Percentiles rank a stretch among this genome's conserved stretches.
These are phyloP conservation scores for Glomeris marginata DNA, from an alignment of 2,888 invertebrate genomes.

Conservation along the genomic window DNA sequence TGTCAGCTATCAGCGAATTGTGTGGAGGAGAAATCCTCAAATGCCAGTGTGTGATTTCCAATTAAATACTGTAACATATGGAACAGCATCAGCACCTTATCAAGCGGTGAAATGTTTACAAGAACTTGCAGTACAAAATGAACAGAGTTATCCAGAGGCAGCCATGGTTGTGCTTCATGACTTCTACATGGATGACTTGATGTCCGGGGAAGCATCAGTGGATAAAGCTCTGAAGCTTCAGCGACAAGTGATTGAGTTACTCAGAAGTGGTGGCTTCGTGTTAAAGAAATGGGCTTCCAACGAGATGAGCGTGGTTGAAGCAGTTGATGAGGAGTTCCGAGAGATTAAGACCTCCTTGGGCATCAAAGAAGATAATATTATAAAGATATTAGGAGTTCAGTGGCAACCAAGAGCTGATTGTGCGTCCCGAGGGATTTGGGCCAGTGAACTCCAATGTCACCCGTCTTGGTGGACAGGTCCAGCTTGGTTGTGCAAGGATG, in stretches of 20 bases:
- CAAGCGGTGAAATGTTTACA: constrained; percentile 18
- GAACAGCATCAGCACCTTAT: constrained; percentile 18
- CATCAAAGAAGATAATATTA: constrained; percentile 4
- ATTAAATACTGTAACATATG: constrained; percentile 20
- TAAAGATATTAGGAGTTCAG: constrained; percentile 9
- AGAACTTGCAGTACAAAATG: constrained; percentile 18
- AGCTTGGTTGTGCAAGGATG: constrained; percentile 3
- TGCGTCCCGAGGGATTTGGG: constrained; percentile 17
- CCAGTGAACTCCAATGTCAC: constrained; percentile 10
- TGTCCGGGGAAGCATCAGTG: constrained; percentile 17
- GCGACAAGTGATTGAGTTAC: constrained; percentile 13
- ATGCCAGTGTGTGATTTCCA: constrained; percentile 15
- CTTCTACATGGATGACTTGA: constrained; percentile 25
- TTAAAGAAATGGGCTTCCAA: constrained; percentile 21
- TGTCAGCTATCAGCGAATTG: constrained; percentile 24
- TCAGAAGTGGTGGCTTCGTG: constrained; percentile 15
- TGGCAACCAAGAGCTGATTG: constrained; percentile 1
- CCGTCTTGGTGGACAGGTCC: constrained; percentile 17
- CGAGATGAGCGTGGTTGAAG: neutral
- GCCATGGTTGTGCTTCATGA: constrained; percentile 28
- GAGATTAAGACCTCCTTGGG: neutral
- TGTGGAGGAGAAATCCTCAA: constrained; percentile 18
- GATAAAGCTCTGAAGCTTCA: constrained; percentile 16
- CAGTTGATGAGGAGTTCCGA: neutral
- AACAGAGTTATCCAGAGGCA: constrained; percentile 18